phyloP scores from a whole-genome alignment of 2,888 invertebrate genomes.

The Pachycephus smyrnensis region DNA sequence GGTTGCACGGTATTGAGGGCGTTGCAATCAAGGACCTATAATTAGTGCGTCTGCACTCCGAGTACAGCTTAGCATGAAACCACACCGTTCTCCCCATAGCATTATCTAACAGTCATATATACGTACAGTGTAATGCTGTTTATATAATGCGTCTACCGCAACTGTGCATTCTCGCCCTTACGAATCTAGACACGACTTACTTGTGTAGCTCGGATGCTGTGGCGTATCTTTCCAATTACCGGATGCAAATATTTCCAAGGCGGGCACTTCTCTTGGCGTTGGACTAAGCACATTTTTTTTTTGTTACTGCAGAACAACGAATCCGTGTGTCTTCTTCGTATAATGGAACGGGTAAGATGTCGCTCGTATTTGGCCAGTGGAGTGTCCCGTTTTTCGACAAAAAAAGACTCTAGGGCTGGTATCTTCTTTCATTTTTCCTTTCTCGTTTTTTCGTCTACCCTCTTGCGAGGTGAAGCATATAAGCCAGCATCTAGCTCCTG shows the following conservation, averaged over 20 bases:
- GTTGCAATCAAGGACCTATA: background rate
- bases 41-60: background rate
- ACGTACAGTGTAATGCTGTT: background rate
- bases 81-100: background rate
- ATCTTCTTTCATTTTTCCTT: background rate
- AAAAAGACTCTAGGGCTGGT: background rate
- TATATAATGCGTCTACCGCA: background rate
- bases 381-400: background rate
- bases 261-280: background rate
- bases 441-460: background rate
- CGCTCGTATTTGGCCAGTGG: background rate
- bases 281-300: background rate
- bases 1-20: background rate
- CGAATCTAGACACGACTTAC: background rate
- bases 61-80: conserved; percentile 1
- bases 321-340: background rate
- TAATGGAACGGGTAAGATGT: background rate
- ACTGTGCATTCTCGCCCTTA: background rate
- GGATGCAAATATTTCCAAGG: conserved; percentile 34
- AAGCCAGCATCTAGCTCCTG: background rate
- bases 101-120: background rate
- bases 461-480: background rate
- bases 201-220: background rate
- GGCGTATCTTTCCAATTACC: conserved; percentile 39
- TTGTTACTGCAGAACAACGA: background rate